Base-by-base conservation (phyloP, 1,140 invertebrate species). In the Euwallacea similis region DNA sequence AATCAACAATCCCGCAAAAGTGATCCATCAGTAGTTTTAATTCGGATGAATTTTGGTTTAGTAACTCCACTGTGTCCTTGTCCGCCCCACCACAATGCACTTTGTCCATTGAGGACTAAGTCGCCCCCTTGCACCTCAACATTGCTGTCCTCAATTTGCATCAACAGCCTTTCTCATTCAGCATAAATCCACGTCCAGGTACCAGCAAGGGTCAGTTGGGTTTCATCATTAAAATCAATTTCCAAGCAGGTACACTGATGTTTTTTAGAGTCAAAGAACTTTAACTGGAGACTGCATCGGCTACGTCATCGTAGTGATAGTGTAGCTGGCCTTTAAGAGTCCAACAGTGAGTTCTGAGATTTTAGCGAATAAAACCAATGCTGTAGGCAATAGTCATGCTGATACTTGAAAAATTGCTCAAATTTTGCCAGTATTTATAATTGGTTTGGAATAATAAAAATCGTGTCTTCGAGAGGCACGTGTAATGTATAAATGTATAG, bases 31-130 rank as follows among this genome's bases (percentile, higher is more conserved):
- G 46, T 50, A 50, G 46, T 7, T 50, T 63, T 46, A 21, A 70
- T 55, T 7, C 10, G 64, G 43, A 73, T 47, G 44, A 73, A 69
- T 46, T 42, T 33, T 9, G 71, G 71, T 42, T 73, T 69, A 0
- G 21, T 8, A 7, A 15, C 11, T 21, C 71, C 71, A 13, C 59
- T 44, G 16, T 69, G 66, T 9, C 66, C 71, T 42, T 4, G 3
- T 15, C 61, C 65, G 16, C 69, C 71, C 71, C 66, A 73, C 3
- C 66, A 73, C 7, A 33, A 33, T 64, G 33, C 16, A 13, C 46
- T 6, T 50, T 4, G n/a, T 8, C 63, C 64, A 13, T 47, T 16
- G 11, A 2, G 46, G 6, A 4, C 6, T 6, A 50, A 2, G 13
- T 50, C 46, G 13, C 6, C 46, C 6, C 6, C 46, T 50, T 7